Base-by-base conservation (phyloP, 2,113 vertebrate species). In the Nycticryphes semicollaris region DNA sequence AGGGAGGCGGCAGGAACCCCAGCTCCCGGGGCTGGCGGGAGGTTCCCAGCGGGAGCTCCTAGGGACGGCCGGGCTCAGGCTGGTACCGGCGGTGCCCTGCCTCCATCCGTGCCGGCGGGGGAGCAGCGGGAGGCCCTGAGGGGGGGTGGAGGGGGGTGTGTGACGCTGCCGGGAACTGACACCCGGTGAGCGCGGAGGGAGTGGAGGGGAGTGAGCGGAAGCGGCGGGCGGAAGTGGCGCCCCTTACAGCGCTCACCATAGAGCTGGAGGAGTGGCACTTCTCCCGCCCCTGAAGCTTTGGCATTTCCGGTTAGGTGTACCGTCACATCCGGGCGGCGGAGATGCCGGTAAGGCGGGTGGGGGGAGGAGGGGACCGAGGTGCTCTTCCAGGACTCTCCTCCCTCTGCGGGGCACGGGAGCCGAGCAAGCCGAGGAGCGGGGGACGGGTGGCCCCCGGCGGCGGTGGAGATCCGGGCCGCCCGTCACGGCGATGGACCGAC, bases 331-430 rank as follows among this genome's bases (percentile, higher is more conserved):
- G 96, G 89, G 90, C 39, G 82, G 87, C 47, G 83, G 96, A 96
- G 95, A 97, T 97, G 96, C 96, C 97, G 97, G 97, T 97, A 97
- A 96, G 97, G 80, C 54, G n/a, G 69, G 66, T 14, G 35, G 16
- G 76, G 75, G 47, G 13, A 24, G 39, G 21, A 1, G 18, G 16
- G 7, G 33, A 41, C 5, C 9, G 4, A 51, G 14, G 28, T 3
- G 16, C n/a, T 53, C 4, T 16, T 7, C 14, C 9, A 11, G 43
- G 47, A 22, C 23, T 27, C 6, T 15, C 9, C 3, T 37, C 8
- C 9, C 14, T 20, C 23, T 2, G 13, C 6, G 39, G 35, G 33
- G 7, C 30, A 15, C 11, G 31, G 63, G 41, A 60, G 11, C 31
- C 2, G 3, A 4, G 45, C 4, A 39, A 23, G 15, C 35, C 3